These are phyloP conservation scores for Sericinus montela DNA, from an alignment of 2,888 invertebrate genomes.

Conservation along the genomic window DNA sequence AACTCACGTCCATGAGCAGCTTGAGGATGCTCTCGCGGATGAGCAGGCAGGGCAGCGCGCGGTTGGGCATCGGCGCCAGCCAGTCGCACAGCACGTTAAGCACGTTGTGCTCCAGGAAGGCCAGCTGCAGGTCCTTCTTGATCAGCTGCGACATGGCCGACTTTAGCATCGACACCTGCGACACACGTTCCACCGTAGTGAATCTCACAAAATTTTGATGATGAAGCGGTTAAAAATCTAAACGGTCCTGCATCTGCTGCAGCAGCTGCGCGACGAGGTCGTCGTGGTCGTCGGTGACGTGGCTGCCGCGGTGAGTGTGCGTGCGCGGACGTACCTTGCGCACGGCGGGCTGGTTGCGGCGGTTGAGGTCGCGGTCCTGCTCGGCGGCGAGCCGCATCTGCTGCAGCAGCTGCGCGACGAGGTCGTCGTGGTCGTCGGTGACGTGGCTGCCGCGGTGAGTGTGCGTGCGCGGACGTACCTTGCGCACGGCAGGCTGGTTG, in stretches of 20 bases:
- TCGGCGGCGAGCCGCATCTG: slow-evolving; percentile 95
- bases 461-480: slow-evolving; percentile 50
- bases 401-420: too few species aligned
- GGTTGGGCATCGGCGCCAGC: slow-evolving; percentile 98
- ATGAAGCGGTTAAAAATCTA: too few species aligned
- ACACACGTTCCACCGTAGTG: too few species aligned
- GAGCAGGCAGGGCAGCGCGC: slow-evolving; percentile 95
- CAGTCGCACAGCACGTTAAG: slow-evolving; percentile 95
- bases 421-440: too few species aligned
- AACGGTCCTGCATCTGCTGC: too few species aligned
- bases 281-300: too few species aligned
- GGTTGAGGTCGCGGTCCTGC: slow-evolving; percentile 94
- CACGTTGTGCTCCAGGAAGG: slow-evolving; percentile 97
- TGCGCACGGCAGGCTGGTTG: slow-evolving; percentile 93
- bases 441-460: too few species aligned
- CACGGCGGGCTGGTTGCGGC: slow-evolving; percentile 90
- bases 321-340: slow-evolving; percentile 79
- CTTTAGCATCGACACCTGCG: slow-evolving; percentile 90
- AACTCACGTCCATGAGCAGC: slow-evolving; percentile 85
- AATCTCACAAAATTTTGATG: too few species aligned
- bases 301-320: too few species aligned
- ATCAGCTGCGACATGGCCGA: slow-evolving; percentile 94
- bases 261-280: too few species aligned
- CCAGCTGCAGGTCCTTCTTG: slow-evolving; percentile 96
- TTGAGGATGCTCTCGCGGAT: slow-evolving; percentile 93